Evolutionary conservation across 2,888 invertebrate species (phyloP).

Genomic region (Stenolophus ochropezus): DNA sequence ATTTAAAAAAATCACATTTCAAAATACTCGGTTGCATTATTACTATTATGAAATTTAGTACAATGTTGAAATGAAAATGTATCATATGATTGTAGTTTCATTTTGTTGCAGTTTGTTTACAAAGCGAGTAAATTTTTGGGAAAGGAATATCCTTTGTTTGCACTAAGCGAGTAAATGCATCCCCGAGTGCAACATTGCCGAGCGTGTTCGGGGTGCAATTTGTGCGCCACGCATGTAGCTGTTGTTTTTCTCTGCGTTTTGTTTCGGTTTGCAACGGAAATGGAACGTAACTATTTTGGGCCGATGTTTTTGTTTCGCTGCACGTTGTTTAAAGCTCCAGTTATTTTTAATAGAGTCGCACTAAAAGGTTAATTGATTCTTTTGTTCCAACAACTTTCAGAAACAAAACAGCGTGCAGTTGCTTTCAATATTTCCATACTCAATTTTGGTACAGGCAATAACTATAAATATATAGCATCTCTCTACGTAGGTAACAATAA

Average conservation of each 20-base stretch:
- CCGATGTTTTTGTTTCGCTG: background rate
- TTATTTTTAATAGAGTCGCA: background rate
- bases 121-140: background rate
- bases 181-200: background rate
- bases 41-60: too few relatives aligned
- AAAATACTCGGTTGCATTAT: too few relatives aligned
- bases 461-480: too few relatives aligned
- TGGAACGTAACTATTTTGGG: constrained; percentile 18
- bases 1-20: too few relatives aligned
- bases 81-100: background rate
- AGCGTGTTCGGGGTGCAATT: background rate
- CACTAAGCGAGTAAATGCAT: background rate
- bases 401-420: too few relatives aligned
- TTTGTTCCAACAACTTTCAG: too few relatives aligned
- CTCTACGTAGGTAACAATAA: too few relatives aligned
- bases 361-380: background rate
- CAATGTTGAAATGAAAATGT: too few relatives aligned
- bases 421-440: too few relatives aligned
- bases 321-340: background rate
- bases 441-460: too few relatives aligned
- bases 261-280: background rate
- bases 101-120: background rate
- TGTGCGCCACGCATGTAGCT: constrained; percentile 26
- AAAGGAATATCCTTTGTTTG: background rate
- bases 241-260: constrained; percentile 1